Evolutionary conservation across 2,113 vertebrate genomes (phyloP).

Genomic region (Chitala chitala): DNA sequence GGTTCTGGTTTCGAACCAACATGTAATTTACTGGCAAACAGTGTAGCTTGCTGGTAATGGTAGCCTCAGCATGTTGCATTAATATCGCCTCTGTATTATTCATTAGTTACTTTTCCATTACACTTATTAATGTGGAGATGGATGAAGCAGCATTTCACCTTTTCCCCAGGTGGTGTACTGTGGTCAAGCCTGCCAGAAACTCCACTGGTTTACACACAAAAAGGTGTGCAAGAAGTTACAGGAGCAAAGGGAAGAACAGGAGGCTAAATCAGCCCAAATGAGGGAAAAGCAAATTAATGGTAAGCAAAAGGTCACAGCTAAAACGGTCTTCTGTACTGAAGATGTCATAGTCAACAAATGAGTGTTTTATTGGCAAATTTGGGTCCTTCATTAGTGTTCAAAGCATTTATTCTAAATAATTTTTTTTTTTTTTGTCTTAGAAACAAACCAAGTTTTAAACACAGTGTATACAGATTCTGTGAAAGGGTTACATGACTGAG

Average conservation of each 20-base stretch:
- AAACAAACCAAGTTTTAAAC: too few species aligned
- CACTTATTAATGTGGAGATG: background rate
- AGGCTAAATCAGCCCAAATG: slow-evolving; percentile 70
- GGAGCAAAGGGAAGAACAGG: slow-evolving; percentile 77
- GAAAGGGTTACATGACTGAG: background rate
- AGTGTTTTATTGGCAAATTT: too few species aligned
- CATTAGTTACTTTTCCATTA: too few species aligned
- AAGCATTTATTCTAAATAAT: too few species aligned
- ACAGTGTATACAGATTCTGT: too few species aligned
- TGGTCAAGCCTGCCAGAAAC: slow-evolving; percentile 83
- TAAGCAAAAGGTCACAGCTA: slow-evolving; percentile 26
- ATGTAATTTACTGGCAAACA: background rate
- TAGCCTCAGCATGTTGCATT: background rate
- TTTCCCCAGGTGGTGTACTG: slow-evolving; percentile 86
- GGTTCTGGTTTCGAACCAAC: too few species aligned
- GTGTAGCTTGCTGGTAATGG: background rate
- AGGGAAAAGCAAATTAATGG: slow-evolving; percentile 65
- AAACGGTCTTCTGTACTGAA: background rate
- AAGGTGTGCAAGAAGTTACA: slow-evolving; percentile 85
- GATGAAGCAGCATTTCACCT: background rate
- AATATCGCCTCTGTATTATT: too few species aligned
- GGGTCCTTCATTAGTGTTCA: too few species aligned
- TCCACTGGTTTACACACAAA: slow-evolving; percentile 96
- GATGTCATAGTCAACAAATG: background rate
- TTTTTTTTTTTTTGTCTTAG: too few species aligned